phyloP scores from a whole-genome alignment of 2,113 vertebrate genomes.

The Pituophis catenifer region DNA sequence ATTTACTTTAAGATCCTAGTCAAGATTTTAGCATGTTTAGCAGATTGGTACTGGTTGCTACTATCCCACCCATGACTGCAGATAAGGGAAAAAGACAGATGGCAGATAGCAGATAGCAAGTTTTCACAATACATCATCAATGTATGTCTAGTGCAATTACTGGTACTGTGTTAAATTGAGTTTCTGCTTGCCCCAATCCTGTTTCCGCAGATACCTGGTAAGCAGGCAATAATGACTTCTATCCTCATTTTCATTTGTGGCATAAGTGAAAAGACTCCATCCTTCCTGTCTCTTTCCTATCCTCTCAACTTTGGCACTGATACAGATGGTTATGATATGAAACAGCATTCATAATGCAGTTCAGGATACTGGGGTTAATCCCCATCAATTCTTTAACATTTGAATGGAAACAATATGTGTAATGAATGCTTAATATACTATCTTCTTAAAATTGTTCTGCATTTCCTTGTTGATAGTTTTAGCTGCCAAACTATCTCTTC shows the following conservation, averaged over 20 bases:
- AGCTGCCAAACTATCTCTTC: neutral
- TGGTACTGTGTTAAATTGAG: neutral
- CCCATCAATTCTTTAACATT: neutral
- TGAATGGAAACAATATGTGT: conserved; percentile 9
- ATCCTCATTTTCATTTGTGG: neutral
- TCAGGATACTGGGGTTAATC: neutral
- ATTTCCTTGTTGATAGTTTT: neutral
- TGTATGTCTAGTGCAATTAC: neutral
- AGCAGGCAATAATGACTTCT: neutral
- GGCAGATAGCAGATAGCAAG: neutral
- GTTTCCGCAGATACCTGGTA: neutral
- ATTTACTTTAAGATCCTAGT: neutral
- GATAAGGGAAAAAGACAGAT: neutral
- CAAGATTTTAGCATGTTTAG: neutral
- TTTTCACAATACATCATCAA: neutral
- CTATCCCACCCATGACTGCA: neutral
- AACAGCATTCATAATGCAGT: neutral
- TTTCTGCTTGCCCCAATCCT: neutral
- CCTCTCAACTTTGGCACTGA: neutral
- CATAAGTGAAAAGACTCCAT: neutral
- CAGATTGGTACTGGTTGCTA: neutral
- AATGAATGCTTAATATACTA: neutral
- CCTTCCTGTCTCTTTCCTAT: neutral
- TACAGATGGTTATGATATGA: neutral
- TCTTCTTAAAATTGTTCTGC: neutral